Evolutionary conservation across 92 coral and sea anemone genomes (phyloP).

Genomic region (Phenganax marumi): DNA sequence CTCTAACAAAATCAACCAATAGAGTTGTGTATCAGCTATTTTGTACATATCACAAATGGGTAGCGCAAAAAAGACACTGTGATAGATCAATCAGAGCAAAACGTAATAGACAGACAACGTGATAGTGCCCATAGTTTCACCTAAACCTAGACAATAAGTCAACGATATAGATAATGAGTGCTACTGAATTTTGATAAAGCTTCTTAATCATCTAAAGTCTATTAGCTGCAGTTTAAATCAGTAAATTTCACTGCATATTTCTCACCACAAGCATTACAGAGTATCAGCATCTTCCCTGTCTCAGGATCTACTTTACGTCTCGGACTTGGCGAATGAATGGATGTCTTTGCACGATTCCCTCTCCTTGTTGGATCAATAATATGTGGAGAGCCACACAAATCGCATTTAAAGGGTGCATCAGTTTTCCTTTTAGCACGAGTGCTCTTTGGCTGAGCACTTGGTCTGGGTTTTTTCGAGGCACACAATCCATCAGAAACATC

Average conservation of each 20-base stretch:
- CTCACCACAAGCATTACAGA: conserved; percentile 99
- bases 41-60: too few relatives aligned
- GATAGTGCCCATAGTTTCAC: too few relatives aligned
- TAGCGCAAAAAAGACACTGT: too few relatives aligned
- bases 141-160: too few relatives aligned
- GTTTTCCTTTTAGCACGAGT: neutral
- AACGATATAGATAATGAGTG: too few relatives aligned
- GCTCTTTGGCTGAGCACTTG: neutral
- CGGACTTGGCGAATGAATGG: conserved; percentile 89
- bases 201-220: neutral
- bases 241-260: neutral
- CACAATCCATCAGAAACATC: neutral
- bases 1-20: too few relatives aligned
- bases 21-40: too few relatives aligned
- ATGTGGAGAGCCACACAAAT: conserved; percentile 87
- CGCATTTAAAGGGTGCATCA: conserved; percentile 80
- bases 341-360: conserved; percentile 83
- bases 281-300: conserved; percentile 83
- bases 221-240: neutral
- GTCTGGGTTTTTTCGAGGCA: neutral
- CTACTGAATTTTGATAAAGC: too few relatives aligned
- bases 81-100: too few relatives aligned
- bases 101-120: too few relatives aligned
- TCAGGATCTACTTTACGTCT: conserved; percentile 85
- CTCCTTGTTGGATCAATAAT: conserved; percentile 94